A percentile compares a stretch with the other conserved stretches of the same genome.
These are phyloP conservation scores for Aethes cnicana DNA, from an alignment of 2,888 invertebrate genomes.

Conservation along the genomic window DNA sequence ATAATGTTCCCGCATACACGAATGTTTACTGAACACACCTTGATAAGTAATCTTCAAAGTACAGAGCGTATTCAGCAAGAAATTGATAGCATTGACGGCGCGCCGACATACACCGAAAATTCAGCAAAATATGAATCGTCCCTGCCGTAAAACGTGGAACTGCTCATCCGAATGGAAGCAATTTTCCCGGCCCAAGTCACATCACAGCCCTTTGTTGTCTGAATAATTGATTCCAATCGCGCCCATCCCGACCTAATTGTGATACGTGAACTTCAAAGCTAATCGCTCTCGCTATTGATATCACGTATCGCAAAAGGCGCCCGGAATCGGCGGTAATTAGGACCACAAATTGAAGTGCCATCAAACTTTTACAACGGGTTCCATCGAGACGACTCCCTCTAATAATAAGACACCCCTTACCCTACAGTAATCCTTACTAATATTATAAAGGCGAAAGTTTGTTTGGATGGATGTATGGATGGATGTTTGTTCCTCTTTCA, in stretches of 20 bases:
- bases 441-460: background rate
- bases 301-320: slow-evolving; percentile 18
- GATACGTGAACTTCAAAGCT: slow-evolving; percentile 37
- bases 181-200: slow-evolving; percentile 43
- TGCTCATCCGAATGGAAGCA: slow-evolving; percentile 50
- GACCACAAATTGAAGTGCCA: slow-evolving; percentile 3
- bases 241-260: slow-evolving; percentile 41
- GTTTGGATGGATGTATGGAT: too few species aligned
- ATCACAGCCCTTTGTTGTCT: slow-evolving; percentile 49
- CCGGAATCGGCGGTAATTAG: slow-evolving; percentile 17
- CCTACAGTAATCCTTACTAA: background rate
- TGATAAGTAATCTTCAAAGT: background rate
- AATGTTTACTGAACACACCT: background rate
- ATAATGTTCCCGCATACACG: too few species aligned
- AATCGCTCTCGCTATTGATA: slow-evolving; percentile 37
- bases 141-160: slow-evolving; percentile 48
- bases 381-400: background rate
- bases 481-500: too few species aligned
- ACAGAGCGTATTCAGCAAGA: background rate
- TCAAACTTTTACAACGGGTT: background rate
- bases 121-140: slow-evolving; percentile 54
- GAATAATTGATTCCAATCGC: slow-evolving; percentile 51
- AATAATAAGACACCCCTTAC: background rate
- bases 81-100: slow-evolving; percentile 5
- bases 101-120: slow-evolving; percentile 38